Conservation (phyloP, 2,797 vertebrate species). For the Schizopygopsis pylzovi region DNA sequence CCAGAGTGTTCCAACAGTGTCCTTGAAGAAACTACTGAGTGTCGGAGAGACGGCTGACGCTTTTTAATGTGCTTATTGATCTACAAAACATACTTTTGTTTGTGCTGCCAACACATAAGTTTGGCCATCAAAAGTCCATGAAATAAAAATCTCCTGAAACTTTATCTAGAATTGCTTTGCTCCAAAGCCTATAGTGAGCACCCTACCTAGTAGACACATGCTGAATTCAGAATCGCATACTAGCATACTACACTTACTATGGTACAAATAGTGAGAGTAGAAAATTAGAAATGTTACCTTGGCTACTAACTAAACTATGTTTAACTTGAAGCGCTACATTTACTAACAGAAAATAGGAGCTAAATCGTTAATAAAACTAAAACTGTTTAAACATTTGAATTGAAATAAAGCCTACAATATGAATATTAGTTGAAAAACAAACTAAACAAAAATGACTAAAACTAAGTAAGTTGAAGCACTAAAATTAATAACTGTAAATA, state of each 20-base stretch:
- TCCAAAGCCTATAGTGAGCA: neutral
- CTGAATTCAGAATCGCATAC: neutral
- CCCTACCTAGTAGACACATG: neutral
- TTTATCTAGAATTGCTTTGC: neutral
- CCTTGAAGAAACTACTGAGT: slow-evolving; percentile 28
- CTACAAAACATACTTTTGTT: slow-evolving; percentile 25
- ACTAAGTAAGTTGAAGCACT: too few species aligned
- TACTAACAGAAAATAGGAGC: too few species aligned
- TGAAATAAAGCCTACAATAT: too few species aligned
- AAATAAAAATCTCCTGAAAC: neutral
- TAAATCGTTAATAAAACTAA: too few species aligned
- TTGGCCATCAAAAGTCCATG: neutral
- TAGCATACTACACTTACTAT: neutral
- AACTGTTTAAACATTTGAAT: neutral
- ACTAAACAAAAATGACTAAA: too few species aligned
- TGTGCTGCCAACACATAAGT: slow-evolving; percentile 30
- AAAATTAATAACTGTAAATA: too few species aligned
- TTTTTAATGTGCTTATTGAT: slow-evolving; percentile 37
- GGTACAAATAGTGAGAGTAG: neutral
- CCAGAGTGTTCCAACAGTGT: neutral
- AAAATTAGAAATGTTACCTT: too few species aligned
- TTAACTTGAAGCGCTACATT: too few species aligned
- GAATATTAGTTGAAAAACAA: too few species aligned
- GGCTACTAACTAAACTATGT: too few species aligned
- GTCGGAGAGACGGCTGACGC: neutral